Evolutionary conservation across 2,888 invertebrate species (phyloP), one percentile per base, ranked within the genome.

Genomic region (Pachydiplax longipennis): DNA sequence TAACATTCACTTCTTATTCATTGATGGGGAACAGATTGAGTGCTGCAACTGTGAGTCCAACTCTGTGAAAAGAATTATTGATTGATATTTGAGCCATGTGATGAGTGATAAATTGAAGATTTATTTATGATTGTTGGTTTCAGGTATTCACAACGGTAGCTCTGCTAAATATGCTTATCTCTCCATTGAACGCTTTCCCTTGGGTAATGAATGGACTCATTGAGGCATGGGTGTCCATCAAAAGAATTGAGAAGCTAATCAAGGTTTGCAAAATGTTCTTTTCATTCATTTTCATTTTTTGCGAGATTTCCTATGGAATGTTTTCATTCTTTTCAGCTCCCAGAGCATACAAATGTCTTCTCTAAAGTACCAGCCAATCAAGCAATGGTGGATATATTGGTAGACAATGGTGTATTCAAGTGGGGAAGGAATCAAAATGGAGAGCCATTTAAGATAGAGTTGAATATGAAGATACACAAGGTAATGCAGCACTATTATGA

Each of bases 131-230:
- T 80, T 48, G 61, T 91, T 80, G 90, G 91, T 91, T 93, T 18
- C 92, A 95, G 95, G 95, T 98, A 0, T 99, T 99, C 93, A 99
- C 99, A 0, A 97, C 97, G 92, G 96, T 99, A 92, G 98, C 99
- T 0, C 95, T 99, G 91, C 96, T 99, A 91, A 98, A 99, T 93
- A 99, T 99, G 97, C 95, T 99, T 91, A 99, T 99, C 92, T 96
- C 97, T 90, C 99, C 99, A 0, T 94, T 99, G 91, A 99, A 99
- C 94, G 98, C 99, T 0, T 99, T 99, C 94, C 99, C 99, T 0
- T 99, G 99, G 99, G 99, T 99, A 4, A 94, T 99, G 35, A 99
- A 99, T 94, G 99, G 99, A 0, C 94, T 99, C 4, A 97, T 98
- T 81, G 99, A 99, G 94, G 98, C 99, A 0, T 98, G 98, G 97